Base-by-base conservation (phyloP, 2,797 vertebrate species). In the Pipistrellus pipistrellus region DNA sequence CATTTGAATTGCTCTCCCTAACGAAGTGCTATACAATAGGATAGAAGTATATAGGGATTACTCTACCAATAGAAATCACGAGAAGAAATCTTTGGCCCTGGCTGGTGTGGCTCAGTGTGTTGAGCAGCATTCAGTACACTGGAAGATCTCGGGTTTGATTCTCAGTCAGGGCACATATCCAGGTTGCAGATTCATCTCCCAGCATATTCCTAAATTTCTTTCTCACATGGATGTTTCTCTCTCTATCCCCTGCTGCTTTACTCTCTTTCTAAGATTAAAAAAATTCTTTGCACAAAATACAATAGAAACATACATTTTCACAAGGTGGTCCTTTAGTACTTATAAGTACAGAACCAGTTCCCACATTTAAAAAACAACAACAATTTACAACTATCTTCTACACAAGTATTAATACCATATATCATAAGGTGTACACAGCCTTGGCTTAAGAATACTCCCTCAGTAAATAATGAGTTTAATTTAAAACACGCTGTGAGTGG, bases 11-110 rank as follows among this genome's bases (percentile, higher is more conserved):
- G 6, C 14, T 92, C 1, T 88, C 55, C 18, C 30, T 55, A 66
- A 64, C n/a, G 7, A 84, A 44, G 51, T 48, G 81, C 66, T 82
- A 11, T 21, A 71, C 14, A 4, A 75, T 25, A 93, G 71, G 15
- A 35, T 1, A 80, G 51, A 44, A 55, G 1, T 38, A 46, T n/a
- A 77, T 7, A 89, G 71, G 14, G 23, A 91, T 76, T 44, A 75
- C 2, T 81, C 15, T 44, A 35, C 12, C 46, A 86, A 72, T 2
- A 73, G 53, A 77, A 90, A 84, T 68, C 10, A 44, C 6, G 10
- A 64, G 38, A 95, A 84, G 18, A 90, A 75, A 85, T 85, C 10
- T 7, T 96, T 87, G 11, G 62, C 15, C 15, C 62, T 66, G 62
- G 30, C 30, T n/a, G 30, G 62, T 64, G 62, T 64, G 62, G 62